These are phyloP conservation scores for Tanypteryx hageni DNA, from an alignment of 2,888 invertebrate species.

Conservation along the genomic window DNA sequence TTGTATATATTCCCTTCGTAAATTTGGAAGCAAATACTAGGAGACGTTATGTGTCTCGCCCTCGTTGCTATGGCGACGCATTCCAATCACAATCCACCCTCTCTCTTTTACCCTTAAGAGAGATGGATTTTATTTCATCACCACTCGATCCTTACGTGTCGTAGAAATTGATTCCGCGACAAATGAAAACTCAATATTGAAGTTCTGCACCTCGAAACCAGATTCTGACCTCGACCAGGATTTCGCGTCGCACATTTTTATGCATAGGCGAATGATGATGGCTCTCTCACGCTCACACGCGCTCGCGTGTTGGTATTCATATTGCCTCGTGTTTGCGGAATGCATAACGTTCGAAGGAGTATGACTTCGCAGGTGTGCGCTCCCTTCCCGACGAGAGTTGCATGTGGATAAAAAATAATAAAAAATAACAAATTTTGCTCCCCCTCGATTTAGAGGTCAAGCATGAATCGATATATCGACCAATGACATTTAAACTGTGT, in stretches of 20 bases:
- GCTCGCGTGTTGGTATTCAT: slow-evolving; percentile 5
- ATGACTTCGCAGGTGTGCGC: too few relatives aligned
- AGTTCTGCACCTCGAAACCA: not conserved
- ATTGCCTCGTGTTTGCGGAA: not conserved
- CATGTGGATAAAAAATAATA: too few relatives aligned
- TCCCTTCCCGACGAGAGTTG: too few relatives aligned
- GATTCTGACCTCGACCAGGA: not conserved
- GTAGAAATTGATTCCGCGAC: not conserved
- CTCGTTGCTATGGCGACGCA: too few relatives aligned
- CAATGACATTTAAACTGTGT: not conserved
- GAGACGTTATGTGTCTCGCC: too few relatives aligned
- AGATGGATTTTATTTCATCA: not conserved
- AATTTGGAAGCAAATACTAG: too few relatives aligned
- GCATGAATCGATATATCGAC: not conserved
- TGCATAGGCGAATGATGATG: not conserved
- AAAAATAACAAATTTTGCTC: too few relatives aligned
- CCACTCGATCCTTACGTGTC: not conserved
- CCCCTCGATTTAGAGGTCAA: not conserved
- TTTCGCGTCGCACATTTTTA: not conserved
- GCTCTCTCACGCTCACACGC: not conserved
- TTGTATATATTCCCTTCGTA: too few relatives aligned
- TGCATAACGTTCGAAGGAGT: too few relatives aligned
- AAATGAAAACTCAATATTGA: slow-evolving; percentile 32
- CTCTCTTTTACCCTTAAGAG: not conserved
- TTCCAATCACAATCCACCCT: too few relatives aligned